These are phyloP conservation scores for Trichonephila clavata DNA, from an alignment of 1,140 invertebrate genomes.

Conservation along the genomic window DNA sequence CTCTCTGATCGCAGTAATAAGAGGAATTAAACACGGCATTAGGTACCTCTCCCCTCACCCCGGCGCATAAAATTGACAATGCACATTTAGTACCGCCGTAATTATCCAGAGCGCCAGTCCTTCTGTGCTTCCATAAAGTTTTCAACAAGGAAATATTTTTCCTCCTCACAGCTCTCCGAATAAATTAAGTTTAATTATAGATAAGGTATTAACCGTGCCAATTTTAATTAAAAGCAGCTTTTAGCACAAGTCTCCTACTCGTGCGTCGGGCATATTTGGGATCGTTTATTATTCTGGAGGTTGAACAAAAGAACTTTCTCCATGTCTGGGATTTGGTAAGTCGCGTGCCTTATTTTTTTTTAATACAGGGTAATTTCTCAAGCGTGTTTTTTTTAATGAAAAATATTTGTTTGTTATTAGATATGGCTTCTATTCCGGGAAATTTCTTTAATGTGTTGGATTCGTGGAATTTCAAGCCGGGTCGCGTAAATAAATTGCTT, in stretches of 20 bases:
- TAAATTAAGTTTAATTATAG: constrained; percentile 72
- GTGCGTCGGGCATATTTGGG: constrained; percentile 15
- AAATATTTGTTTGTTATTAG: no score
- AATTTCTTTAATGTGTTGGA: no score
- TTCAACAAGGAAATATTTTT: constrained; percentile 42
- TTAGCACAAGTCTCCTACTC: constrained; percentile 6
- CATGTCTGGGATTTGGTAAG: neutral
- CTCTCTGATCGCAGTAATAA: constrained; percentile 16
- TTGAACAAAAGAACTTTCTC: neutral
- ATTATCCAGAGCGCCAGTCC: neutral
- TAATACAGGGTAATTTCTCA: no score
- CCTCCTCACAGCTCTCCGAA: constrained; percentile 12
- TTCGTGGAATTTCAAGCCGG: no score
- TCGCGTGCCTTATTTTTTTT: no score
- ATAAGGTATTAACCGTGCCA: constrained; percentile 66
- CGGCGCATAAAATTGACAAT: constrained; percentile 28
- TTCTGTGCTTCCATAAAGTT: neutral
- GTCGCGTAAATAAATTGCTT: no score
- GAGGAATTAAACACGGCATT: neutral
- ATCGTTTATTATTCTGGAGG: constrained; percentile 49
- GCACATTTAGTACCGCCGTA: constrained; percentile 14
- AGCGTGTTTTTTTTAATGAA: no score
- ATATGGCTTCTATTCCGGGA: no score
- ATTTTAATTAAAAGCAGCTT: constrained; percentile 73
- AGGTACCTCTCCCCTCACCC: neutral